phyloP scores from a whole-genome alignment of 2,888 invertebrate species.

The Drosophila pseudotakahashii region DNA sequence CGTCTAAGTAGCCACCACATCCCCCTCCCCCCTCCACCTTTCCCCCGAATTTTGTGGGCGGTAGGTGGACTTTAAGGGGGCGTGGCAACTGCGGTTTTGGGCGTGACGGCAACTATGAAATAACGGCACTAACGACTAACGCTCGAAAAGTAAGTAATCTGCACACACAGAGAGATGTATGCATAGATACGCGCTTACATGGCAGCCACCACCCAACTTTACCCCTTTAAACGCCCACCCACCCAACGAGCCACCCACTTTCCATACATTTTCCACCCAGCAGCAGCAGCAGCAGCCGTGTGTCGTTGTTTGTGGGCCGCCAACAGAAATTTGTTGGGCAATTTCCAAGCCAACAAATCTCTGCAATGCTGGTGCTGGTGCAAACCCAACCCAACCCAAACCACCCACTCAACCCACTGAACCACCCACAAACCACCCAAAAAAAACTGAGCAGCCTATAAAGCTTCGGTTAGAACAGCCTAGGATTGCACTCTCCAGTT shows the following conservation, averaged over 20 bases:
- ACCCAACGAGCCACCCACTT: conserved; percentile 6
- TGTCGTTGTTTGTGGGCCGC: conserved; percentile 73
- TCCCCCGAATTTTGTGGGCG: background rate
- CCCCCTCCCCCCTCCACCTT: background rate
- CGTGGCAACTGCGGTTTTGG: conserved; percentile 55
- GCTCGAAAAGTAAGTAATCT: conserved; percentile 79
- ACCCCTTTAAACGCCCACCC: no score
- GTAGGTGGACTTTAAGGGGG: conserved; percentile 3
- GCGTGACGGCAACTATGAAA: conserved; percentile 77
- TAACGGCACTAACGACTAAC: conserved; percentile 79
- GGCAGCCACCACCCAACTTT: conserved; percentile 14
- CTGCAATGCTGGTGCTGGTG: conserved; percentile 67
- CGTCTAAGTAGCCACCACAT: conserved; percentile 65
- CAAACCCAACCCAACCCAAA: conserved; percentile 44
- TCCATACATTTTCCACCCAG: conserved; percentile 5
- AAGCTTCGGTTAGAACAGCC: conserved; percentile 1
- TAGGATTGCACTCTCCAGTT: background rate
- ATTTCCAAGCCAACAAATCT: conserved; percentile 81
- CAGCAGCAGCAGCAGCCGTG: conserved; percentile 9
- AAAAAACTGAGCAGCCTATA: conserved; percentile 1
- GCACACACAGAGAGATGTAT: conserved; percentile 56
- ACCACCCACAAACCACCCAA: background rate
- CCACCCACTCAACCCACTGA: conserved; percentile 5
- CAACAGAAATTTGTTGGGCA: conserved; percentile 80
- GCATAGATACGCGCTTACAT: conserved; percentile 71